Evolutionary conservation across 2,888 invertebrate genomes (phyloP), one percentile per base, ranked within the genome.

Genomic region (Poecilus cupreus): DNA sequence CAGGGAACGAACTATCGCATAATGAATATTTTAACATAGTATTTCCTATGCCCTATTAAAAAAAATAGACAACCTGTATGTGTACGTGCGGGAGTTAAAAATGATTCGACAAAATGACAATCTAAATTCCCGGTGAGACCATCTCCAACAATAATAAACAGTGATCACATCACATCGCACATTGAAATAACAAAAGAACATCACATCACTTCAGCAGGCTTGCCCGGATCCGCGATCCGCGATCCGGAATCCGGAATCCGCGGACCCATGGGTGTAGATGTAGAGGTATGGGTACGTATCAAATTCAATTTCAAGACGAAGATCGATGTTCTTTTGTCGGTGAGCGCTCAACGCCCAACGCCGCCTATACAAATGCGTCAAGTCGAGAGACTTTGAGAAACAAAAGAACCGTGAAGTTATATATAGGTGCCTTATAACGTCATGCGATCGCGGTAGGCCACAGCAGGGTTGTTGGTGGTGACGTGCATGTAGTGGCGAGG

Each of bases 241-340:
- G n/a, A n/a, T n/a, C n/a, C n/a, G n/a, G n/a, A n/a, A n/a, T n/a
- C 24, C 26, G 24, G 6, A 16, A 60, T 60, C 70, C 32, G 32
- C 32, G 8, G 32, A 32, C 32, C 24, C 60, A 60, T 24, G 60
- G 26, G 60, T 60, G 22, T 11, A 60, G 22, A 11, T 18, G 54
- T 54, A 54, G 2, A 37, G 22, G 64, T 64, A 64, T 70, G 70
- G 43, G 46, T 72, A 46, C 46, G 72, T 46, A 72, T 72, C 72
- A 72, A 72, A 72, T 72, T 72, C 72, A 72, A 72, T 72, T 72
- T 72, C n/a, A 72, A 43, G 72, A 72, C 46, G 46, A 43, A 72
- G 72, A 72, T 72, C 72, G 72, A 72, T 72, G 72, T 46, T 72
- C 72, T 72, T 72, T 72, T 72, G 72, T 72, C 11, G 64, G 32